phyloP scores from a whole-genome alignment of 1,140 invertebrate species.

The Dinothrombium tinctorium region DNA sequence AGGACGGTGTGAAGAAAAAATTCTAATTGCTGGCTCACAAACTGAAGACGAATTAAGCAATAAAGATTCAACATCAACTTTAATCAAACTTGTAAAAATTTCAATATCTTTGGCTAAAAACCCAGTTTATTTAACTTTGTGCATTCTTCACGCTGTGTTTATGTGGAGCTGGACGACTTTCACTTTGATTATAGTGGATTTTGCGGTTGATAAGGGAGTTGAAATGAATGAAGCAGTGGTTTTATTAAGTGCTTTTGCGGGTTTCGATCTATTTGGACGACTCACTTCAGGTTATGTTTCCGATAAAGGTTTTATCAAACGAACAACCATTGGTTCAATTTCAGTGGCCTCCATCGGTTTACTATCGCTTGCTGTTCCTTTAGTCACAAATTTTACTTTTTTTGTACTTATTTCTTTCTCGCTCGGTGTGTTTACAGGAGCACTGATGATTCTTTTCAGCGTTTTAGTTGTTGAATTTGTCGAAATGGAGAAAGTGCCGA shows the following conservation, averaged over 20 bases:
- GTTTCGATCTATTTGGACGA: slow-evolving; percentile 13
- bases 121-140: slow-evolving; percentile 9
- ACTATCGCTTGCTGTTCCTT: slow-evolving; percentile 7
- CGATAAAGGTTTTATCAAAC: slow-evolving; percentile 11
- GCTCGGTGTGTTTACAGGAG: slow-evolving; percentile 7
- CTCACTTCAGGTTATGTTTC: slow-evolving; percentile 13
- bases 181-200: slow-evolving; percentile 14
- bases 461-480: slow-evolving; percentile 14
- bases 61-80: too few species aligned
- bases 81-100: too few species aligned
- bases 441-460: slow-evolving; percentile 13
- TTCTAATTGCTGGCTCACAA: too few species aligned
- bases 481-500: slow-evolving; percentile 9
- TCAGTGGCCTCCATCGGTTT: slow-evolving; percentile 11
- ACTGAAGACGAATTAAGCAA: too few species aligned
- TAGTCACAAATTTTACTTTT: not conserved
- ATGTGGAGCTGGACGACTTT: slow-evolving; percentile 12
- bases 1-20: not conserved
- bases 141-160: slow-evolving; percentile 11
- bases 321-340: slow-evolving; percentile 9
- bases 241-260: slow-evolving; percentile 12
- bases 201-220: slow-evolving; percentile 12
- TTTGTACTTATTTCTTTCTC: slow-evolving; percentile 1
- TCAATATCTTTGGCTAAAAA: not conserved
- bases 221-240: slow-evolving; percentile 8